phyloP scores from a whole-genome alignment of 2,113 vertebrate species.

The Lasiurus borealis region DNA sequence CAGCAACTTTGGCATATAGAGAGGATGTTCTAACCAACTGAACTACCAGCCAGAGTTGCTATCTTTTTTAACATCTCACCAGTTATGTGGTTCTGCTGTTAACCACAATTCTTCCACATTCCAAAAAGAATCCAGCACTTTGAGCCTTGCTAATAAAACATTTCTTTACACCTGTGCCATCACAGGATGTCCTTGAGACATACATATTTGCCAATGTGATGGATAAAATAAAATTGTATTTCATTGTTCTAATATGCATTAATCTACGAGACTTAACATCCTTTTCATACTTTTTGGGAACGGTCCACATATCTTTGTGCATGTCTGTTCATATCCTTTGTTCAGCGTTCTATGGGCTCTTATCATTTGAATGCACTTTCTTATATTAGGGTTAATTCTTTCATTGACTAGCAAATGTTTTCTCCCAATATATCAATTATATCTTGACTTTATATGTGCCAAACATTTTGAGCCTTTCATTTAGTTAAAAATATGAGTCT shows the following conservation, averaged over 20 bases:
- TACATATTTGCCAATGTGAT: background rate
- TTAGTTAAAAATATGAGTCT: background rate
- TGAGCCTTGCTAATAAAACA: background rate
- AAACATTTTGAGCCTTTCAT: background rate
- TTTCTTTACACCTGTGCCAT: background rate
- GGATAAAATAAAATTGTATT: background rate
- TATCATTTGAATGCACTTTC: background rate
- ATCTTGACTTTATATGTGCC: background rate
- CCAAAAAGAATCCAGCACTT: background rate
- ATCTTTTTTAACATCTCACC: background rate
- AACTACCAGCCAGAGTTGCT: background rate
- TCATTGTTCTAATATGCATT: background rate
- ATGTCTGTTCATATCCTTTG: background rate
- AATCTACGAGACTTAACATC: background rate
- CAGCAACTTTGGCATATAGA: background rate
- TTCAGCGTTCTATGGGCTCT: background rate
- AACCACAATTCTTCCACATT: background rate
- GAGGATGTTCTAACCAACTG: background rate
- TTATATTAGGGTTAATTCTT: background rate
- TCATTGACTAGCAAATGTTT: background rate
- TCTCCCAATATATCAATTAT: background rate
- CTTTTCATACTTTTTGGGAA: background rate
- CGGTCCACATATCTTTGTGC: background rate
- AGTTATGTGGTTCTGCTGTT: background rate
- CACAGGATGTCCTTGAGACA: background rate